Evolutionary conservation across 2,797 vertebrate genomes (phyloP), one percentile per base, ranked within the genome.

Genomic region (Pseudomugil gertrudae): DNA sequence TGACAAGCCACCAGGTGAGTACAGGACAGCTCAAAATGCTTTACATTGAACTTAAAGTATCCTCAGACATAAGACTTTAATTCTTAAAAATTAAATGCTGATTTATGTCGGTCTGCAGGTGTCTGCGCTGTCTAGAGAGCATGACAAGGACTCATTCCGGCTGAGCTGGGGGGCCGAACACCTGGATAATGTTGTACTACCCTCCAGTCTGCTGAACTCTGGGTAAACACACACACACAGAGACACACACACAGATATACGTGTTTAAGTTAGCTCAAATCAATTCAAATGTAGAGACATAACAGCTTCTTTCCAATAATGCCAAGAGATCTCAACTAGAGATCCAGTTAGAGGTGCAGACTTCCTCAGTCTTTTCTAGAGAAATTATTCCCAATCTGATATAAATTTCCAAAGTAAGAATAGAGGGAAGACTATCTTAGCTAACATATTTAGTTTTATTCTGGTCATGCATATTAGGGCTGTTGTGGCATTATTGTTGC

Each of bases 121-220:
- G 69, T 93, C 96, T n/a, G 82, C 92, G 26, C 86, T 99, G 70
- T 92, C 96, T 65, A 95, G 93, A 92, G 95, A 95, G 63, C 88
- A 94, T 6, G 96, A 98, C 29, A 97, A 94, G 82, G 97, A 95
- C 47, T 95, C 96, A 0, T 98, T 94, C 80, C 96, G 96, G 56
- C 90, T 99, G 79, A 99, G 96, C 93, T 96, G 96, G 97, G 96
- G 97, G 21, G 93, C 95, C 17, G 98, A 99, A 84, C 95, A 97
- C 81, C 93, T 99, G 57, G 98, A 99, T 92, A 99, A 99, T 47
- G 95, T 98, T 82, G 94, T 97, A 80, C 91, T 99, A 80, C 98
- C 97, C 75, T 95, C 95, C 74, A 96, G 95, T 72, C 95, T 98
- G 67, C 94, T 99, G 72, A 97, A 99, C 86, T 99, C 98, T 77